Conservation (phyloP, 2,888 invertebrate genomes). For the Cryptus viduatorius region DNA sequence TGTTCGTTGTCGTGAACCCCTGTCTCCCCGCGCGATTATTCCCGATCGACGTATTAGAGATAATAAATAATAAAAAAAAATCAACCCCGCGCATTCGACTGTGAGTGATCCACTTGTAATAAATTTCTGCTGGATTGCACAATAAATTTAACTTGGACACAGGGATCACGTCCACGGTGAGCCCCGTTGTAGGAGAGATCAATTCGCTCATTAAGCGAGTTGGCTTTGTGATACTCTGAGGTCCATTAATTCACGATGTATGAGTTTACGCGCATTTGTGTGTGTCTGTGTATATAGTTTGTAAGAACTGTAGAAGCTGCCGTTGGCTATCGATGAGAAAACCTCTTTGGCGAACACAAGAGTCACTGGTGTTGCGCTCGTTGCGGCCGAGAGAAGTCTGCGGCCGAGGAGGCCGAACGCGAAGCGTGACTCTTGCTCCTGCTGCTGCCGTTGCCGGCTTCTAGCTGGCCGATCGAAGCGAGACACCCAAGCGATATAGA, state of each 20-base stretch:
- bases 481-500: constrained; percentile 49
- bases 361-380: constrained; percentile 44
- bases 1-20: constrained; percentile 26
- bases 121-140: constrained; percentile 63
- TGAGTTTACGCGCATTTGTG: background rate
- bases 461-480: constrained; percentile 61
- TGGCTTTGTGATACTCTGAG: constrained; percentile 59
- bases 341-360: constrained; percentile 59
- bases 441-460: constrained; percentile 56
- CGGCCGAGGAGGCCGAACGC: constrained; percentile 55
- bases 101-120: constrained; percentile 67
- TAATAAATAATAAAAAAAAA: constrained; percentile 25
- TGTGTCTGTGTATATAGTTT: background rate
- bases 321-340: constrained; percentile 64
- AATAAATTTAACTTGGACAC: constrained; percentile 58
- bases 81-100: constrained; percentile 46
- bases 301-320: constrained; percentile 44
- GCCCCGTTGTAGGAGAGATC: constrained; percentile 58
- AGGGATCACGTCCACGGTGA: constrained; percentile 47
- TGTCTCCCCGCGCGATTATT: constrained; percentile 52
- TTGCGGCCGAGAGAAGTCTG: constrained; percentile 40
- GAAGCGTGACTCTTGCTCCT: constrained; percentile 67
- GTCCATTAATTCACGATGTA: constrained; percentile 56
- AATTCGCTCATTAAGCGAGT: constrained; percentile 67
- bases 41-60: constrained; percentile 52